phyloP scores from a whole-genome alignment of 2,113 vertebrate species.

The Serilophus lunatus region DNA sequence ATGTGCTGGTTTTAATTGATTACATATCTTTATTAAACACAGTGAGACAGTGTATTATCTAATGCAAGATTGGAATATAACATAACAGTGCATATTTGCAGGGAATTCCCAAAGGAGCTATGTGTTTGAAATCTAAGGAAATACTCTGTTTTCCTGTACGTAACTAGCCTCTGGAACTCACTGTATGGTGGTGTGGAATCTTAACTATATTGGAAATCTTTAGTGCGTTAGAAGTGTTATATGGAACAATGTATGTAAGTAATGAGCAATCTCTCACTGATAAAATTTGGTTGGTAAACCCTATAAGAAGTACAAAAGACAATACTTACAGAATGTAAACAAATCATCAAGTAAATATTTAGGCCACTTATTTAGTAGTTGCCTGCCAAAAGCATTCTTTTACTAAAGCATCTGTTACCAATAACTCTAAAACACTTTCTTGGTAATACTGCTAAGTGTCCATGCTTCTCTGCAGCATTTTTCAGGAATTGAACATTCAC shows the following conservation, averaged over 20 bases:
- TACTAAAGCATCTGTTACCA: background rate
- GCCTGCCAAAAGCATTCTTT: background rate
- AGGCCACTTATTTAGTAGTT: background rate
- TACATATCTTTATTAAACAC: background rate
- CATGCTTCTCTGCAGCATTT: background rate
- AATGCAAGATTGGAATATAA: background rate
- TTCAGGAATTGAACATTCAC: background rate
- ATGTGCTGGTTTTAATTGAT: background rate
- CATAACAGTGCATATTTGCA: background rate
- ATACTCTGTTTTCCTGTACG: background rate
- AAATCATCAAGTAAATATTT: background rate
- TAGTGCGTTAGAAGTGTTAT: background rate
- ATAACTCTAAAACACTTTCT: background rate
- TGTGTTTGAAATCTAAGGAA: background rate
- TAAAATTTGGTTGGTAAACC: background rate
- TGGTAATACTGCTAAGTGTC: background rate
- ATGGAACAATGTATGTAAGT: background rate
- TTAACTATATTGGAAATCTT: background rate
- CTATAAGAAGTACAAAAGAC: background rate
- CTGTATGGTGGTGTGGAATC: background rate
- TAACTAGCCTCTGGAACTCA: background rate
- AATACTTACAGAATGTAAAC: background rate
- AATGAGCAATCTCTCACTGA: background rate
- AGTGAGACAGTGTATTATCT: background rate
- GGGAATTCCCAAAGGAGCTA: background rate